Percentiles rank a stretch among this genome's conserved stretches.
phyloP scores from a whole-genome alignment of 2,888 invertebrate genomes.

The Drosophila pegasa region DNA sequence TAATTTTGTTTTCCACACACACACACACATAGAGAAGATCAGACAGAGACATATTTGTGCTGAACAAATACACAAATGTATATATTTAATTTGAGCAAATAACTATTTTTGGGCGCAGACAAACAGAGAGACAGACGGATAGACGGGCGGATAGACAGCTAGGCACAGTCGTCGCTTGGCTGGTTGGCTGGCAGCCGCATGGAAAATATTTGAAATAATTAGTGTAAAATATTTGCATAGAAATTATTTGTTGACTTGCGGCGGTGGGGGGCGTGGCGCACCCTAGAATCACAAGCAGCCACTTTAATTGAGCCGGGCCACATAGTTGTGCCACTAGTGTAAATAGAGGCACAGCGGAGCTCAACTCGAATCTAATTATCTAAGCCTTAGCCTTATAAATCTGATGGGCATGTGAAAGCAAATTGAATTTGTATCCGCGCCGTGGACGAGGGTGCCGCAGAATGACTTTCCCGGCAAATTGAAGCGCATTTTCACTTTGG shows the following conservation, averaged over 20 bases:
- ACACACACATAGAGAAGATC: slow-evolving; percentile 31
- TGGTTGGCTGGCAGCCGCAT: slow-evolving; percentile 51
- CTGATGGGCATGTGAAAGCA: background rate
- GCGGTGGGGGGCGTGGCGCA: slow-evolving; percentile 22
- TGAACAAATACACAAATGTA: slow-evolving; percentile 78
- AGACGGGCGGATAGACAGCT: slow-evolving; percentile 14
- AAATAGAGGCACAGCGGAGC: slow-evolving; percentile 1
- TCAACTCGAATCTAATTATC: slow-evolving; percentile 7
- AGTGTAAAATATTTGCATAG: slow-evolving; percentile 79
- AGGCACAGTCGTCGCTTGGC: slow-evolving; percentile 34
- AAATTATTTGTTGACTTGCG: slow-evolving; percentile 78
- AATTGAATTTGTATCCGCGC: background rate
- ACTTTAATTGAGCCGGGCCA: slow-evolving; percentile 49
- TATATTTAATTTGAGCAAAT: slow-evolving; percentile 79
- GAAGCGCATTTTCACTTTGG: slow-evolving; percentile 57
- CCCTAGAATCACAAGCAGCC: slow-evolving; percentile 41
- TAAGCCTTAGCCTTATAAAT: slow-evolving; percentile 6
- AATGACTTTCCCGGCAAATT: slow-evolving; percentile 35
- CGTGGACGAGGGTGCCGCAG: slow-evolving; percentile 6
- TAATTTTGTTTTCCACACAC: slow-evolving; percentile 64
- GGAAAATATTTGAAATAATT: slow-evolving; percentile 79
- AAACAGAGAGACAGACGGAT: slow-evolving; percentile 31
- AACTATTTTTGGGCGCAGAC: slow-evolving; percentile 74
- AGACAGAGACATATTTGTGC: slow-evolving; percentile 69
- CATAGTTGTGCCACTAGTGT: slow-evolving; percentile 15